These are phyloP conservation scores for Acromyrmex heyeri DNA, from an alignment of 1,140 invertebrate genomes.

Conservation along the genomic window DNA sequence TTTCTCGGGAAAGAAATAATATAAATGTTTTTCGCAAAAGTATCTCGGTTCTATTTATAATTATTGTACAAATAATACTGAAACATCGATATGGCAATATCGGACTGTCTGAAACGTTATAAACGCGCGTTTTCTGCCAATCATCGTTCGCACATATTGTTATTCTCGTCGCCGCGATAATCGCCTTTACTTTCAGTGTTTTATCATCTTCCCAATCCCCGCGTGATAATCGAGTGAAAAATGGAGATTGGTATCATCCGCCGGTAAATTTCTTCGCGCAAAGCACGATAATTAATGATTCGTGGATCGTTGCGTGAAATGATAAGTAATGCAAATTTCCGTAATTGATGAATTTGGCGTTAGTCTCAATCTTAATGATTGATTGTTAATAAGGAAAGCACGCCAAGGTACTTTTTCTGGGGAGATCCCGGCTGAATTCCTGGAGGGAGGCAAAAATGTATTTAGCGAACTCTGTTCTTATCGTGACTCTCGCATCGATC, in stretches of 20 bases:
- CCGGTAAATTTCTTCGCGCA: background rate
- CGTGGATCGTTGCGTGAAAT: background rate
- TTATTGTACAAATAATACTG: background rate
- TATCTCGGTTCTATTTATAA: background rate
- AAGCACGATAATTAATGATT: background rate
- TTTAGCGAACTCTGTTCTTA: conserved; percentile 47
- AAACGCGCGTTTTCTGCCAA: background rate
- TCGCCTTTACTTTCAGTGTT: conserved; percentile 13
- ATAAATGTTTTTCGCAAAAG: background rate
- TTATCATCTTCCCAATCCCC: conserved; percentile 15
- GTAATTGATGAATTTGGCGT: conserved; percentile 16
- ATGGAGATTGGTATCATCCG: conserved; percentile 17
- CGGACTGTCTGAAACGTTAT: background rate
- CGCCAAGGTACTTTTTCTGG: background rate
- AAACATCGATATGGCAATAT: background rate
- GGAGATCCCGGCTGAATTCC: background rate
- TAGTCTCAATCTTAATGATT: background rate
- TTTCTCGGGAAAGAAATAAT: background rate
- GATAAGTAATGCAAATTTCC: conserved; percentile 13
- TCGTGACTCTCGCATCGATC: conserved; percentile 66
- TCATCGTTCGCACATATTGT: conserved; percentile 14
- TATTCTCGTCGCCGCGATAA: conserved; percentile 26
- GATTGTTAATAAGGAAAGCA: background rate
- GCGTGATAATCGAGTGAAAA: background rate
- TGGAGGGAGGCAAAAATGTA: conserved; percentile 12